phyloP scores from a whole-genome alignment of 2,888 invertebrate species.

The Tipula vernalis region DNA sequence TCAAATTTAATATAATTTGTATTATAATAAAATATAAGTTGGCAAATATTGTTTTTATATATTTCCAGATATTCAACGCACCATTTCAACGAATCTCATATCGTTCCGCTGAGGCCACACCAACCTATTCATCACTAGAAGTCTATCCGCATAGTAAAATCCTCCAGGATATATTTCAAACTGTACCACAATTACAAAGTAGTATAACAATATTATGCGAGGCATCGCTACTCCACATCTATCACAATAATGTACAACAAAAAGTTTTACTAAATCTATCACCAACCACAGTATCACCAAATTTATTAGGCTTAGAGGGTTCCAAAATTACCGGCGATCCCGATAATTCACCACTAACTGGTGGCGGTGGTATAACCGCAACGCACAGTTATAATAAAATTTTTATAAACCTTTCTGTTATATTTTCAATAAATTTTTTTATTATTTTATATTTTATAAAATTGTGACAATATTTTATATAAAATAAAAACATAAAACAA shows the following conservation, averaged over 20 bases:
- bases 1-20: too few relatives aligned
- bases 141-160: constrained; percentile 34
- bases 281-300: constrained; percentile 33
- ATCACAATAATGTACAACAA: constrained; percentile 35
- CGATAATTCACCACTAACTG: constrained; percentile 34
- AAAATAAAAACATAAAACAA: background rate
- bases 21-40: too few relatives aligned
- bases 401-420: background rate
- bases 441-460: constrained; percentile 6
- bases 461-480: constrained; percentile 12
- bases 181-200: constrained; percentile 32
- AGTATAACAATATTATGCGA: constrained; percentile 32
- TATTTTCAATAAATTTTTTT: constrained; percentile 8
- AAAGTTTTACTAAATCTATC: constrained; percentile 29
- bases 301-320: constrained; percentile 33
- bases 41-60: background rate
- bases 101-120: constrained; percentile 31
- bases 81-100: constrained; percentile 34
- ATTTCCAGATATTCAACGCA: constrained; percentile 30
- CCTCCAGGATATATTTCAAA: constrained; percentile 32
- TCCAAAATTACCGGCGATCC: constrained; percentile 33
- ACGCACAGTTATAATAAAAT: background rate
- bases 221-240: constrained; percentile 34
- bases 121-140: constrained; percentile 33
- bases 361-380: constrained; percentile 21